Conservation (phyloP, 2,888 invertebrate genomes). For the Melieria picta region DNA sequence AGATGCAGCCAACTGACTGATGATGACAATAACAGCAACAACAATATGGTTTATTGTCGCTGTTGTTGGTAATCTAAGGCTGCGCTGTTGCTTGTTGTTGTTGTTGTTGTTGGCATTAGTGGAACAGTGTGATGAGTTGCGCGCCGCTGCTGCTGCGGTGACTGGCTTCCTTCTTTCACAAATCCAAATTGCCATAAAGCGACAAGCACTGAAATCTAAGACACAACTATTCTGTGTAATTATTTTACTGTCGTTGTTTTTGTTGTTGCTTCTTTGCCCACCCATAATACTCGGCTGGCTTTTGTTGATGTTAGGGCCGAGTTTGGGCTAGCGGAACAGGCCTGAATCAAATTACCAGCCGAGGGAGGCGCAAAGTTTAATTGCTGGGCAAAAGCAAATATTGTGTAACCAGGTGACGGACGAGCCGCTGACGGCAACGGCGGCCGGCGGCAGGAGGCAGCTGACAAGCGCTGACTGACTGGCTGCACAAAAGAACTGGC, state of each 20-base stretch:
- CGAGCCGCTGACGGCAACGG: not conserved
- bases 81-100: too few relatives aligned
- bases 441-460: not conserved
- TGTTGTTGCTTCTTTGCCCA: not conserved
- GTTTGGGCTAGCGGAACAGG: conserved; percentile 32
- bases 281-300: not conserved
- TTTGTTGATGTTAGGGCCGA: not conserved
- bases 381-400: conserved; percentile 11
- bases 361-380: not conserved
- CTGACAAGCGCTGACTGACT: too few relatives aligned
- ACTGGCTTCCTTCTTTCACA: conserved; percentile 42
- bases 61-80: too few relatives aligned
- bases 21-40: too few relatives aligned
- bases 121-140: too few relatives aligned
- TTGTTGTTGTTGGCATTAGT: too few relatives aligned
- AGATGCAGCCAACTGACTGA: too few relatives aligned
- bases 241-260: conserved; percentile 1
- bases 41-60: too few relatives aligned
- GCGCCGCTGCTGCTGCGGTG: conserved; percentile 24
- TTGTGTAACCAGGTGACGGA: conserved; percentile 26
- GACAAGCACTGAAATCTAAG: conserved; percentile 8
- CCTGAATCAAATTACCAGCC: conserved; percentile 44
- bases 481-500: conserved; percentile 25
- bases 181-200: conserved; percentile 29
- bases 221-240: conserved; percentile 33